phyloP scores from a whole-genome alignment of 2,888 invertebrate species.

The Drosophila barbarae region DNA sequence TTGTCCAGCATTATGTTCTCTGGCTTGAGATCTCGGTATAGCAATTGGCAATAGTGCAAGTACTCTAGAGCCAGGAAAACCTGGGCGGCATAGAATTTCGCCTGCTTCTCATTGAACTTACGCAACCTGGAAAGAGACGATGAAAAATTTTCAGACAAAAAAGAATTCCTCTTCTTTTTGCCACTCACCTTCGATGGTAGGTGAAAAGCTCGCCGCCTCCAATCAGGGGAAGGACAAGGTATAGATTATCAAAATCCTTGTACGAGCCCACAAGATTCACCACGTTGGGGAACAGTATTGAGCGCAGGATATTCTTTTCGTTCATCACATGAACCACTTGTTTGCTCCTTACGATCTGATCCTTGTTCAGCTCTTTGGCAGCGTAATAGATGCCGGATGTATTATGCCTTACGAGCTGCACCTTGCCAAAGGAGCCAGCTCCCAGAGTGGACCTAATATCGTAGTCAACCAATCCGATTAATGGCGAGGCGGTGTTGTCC shows the following conservation, averaged over 20 bases:
- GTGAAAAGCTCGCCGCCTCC: constrained; percentile 94
- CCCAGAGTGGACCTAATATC: constrained; percentile 89
- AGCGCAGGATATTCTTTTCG: constrained; percentile 93
- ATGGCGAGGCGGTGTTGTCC: constrained; percentile 61
- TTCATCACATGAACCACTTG: constrained; percentile 93
- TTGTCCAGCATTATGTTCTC: constrained; percentile 92
- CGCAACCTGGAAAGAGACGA: constrained; percentile 57
- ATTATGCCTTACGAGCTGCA: constrained; percentile 84
- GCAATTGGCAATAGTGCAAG: constrained; percentile 90
- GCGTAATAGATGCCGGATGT: constrained; percentile 85
- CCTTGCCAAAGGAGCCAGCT: constrained; percentile 94
- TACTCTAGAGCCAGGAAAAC: constrained; percentile 94
- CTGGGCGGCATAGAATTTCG: constrained; percentile 95
- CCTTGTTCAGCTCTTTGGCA: constrained; percentile 94
- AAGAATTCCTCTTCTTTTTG: background rate
- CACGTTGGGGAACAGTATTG: constrained; percentile 93
- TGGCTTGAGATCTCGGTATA: constrained; percentile 95
- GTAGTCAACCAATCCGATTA: constrained; percentile 82
- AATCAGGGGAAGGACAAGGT: constrained; percentile 91
- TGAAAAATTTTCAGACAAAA: background rate
- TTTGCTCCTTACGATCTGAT: constrained; percentile 92
- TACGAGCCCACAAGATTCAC: constrained; percentile 91
- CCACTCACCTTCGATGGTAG: constrained; percentile 83
- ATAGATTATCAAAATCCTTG: constrained; percentile 92
- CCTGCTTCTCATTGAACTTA: constrained; percentile 87